These are phyloP conservation scores for Callionymus lyra DNA, from an alignment of 2,113 vertebrate genomes.

Conservation along the genomic window DNA sequence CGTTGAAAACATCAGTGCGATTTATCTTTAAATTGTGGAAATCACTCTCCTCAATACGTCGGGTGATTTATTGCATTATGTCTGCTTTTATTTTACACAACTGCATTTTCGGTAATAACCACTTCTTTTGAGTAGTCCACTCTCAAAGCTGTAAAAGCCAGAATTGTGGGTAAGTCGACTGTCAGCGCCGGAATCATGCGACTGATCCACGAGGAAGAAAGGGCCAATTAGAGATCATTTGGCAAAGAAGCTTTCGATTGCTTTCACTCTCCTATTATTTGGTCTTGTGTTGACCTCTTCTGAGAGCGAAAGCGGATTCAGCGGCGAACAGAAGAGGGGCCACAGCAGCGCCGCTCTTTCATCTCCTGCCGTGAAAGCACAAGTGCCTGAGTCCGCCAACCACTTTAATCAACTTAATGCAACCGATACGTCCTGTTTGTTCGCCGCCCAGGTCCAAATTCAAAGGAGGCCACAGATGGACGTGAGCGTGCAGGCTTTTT, in stretches of 20 bases:
- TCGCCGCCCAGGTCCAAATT: conserved; percentile 69
- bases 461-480: conserved; percentile 85
- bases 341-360: conserved; percentile 75
- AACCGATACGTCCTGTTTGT: conserved; percentile 68
- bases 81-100: conserved; percentile 33
- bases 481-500: conserved; percentile 70
- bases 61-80: not conserved
- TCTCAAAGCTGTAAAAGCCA: conserved; percentile 67
- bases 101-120: conserved; percentile 72
- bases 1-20: no score
- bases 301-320: conserved; percentile 77
- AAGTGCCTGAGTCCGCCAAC: conserved; percentile 24
- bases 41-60: not conserved
- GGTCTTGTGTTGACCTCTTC: conserved; percentile 86
- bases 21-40: no score
- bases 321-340: conserved; percentile 67
- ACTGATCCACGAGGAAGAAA: conserved; percentile 82
- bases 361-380: conserved; percentile 62
- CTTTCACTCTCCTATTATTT: conserved; percentile 76
- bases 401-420: conserved; percentile 99
- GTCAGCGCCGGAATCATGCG: conserved; percentile 65
- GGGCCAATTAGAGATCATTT: conserved; percentile 96
- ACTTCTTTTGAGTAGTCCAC: conserved; percentile 59
- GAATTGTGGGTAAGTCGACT: conserved; percentile 67
- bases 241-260: conserved; percentile 84